Evolutionary conservation across 2,888 invertebrate genomes (phyloP).

Genomic region (Biston stratarius): DNA sequence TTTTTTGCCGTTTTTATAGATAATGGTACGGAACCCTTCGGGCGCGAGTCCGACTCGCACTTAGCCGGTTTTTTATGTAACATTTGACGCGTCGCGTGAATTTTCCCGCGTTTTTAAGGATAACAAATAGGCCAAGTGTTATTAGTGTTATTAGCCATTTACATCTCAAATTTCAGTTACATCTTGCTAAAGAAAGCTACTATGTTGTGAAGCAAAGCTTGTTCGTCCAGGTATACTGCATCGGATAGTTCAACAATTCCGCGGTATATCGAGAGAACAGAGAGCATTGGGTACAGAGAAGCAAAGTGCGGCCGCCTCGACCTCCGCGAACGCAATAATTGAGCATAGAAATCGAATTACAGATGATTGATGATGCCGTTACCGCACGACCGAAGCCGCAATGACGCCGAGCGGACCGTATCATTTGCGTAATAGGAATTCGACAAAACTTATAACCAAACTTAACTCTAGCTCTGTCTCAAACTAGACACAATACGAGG

Average conservation of each 20-base stretch:
- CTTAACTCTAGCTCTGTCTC: slow-evolving; percentile 42
- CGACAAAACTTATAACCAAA: slow-evolving; percentile 63
- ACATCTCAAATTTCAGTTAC: too few species aligned
- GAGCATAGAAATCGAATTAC: slow-evolving; percentile 87
- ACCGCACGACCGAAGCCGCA: slow-evolving; percentile 81
- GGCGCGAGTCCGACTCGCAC: too few species aligned
- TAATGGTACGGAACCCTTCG: too few species aligned
- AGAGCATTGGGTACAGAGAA: slow-evolving; percentile 65
- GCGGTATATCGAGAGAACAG: slow-evolving; percentile 57
- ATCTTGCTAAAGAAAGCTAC: too few species aligned
- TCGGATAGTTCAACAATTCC: slow-evolving; percentile 32
- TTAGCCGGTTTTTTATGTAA: too few species aligned
- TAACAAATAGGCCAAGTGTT: too few species aligned
- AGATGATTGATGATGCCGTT: slow-evolving; percentile 86
- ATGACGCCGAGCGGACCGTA: slow-evolving; percentile 78
- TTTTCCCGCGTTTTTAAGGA: too few species aligned
- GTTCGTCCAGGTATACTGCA: slow-evolving; percentile 8
- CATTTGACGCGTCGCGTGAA: too few species aligned
- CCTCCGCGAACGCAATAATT: slow-evolving; percentile 85
- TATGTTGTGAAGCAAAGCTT: not conserved
- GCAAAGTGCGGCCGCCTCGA: slow-evolving; percentile 72
- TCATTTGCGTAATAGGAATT: slow-evolving; percentile 81
- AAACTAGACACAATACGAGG: slow-evolving; percentile 25
- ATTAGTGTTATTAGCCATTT: too few species aligned
- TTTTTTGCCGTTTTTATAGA: too few species aligned